Evolutionary conservation across 2,113 vertebrate genomes (phyloP).

Genomic region (Tenebrosternarchus preto): DNA sequence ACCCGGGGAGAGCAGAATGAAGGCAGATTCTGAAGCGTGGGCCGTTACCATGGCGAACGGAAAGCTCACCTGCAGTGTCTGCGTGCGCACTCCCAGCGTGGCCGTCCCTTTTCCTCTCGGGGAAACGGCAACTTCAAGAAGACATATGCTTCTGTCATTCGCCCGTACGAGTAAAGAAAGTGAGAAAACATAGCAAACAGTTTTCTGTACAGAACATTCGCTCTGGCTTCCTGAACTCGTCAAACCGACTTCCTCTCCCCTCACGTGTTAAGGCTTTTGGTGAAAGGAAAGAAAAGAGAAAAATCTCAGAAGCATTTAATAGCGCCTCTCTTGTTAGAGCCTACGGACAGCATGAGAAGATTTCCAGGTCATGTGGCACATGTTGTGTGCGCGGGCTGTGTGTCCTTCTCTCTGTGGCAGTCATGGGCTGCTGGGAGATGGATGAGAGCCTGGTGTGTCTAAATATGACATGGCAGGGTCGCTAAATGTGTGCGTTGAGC

Average conservation of each 20-base stretch:
- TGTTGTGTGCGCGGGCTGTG: neutral
- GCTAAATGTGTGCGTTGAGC: neutral
- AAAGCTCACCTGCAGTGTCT: neutral
- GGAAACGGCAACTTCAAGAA: neutral
- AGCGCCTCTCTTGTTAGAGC: neutral
- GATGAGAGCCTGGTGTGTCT: neutral
- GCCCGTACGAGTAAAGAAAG: neutral
- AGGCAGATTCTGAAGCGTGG: neutral
- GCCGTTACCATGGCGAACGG: neutral
- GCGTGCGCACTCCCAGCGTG: neutral
- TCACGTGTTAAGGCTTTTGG: conserved; percentile 3
- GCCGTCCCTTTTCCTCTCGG: neutral
- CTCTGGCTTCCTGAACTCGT: neutral
- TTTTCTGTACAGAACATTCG: neutral
- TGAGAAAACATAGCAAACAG: neutral
- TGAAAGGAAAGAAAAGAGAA: neutral
- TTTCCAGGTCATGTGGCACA: neutral
- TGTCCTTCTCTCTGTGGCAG: neutral
- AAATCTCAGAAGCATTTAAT: conserved; percentile 8
- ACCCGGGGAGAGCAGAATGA: neutral
- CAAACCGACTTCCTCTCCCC: neutral
- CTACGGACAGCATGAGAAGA: neutral
- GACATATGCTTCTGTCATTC: neutral
- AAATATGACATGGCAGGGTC: conserved; percentile 4
- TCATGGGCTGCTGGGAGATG: neutral